Evolutionary conservation across 2,888 invertebrate genomes (phyloP).

Genomic region (Aproaerema taeniolella): DNA sequence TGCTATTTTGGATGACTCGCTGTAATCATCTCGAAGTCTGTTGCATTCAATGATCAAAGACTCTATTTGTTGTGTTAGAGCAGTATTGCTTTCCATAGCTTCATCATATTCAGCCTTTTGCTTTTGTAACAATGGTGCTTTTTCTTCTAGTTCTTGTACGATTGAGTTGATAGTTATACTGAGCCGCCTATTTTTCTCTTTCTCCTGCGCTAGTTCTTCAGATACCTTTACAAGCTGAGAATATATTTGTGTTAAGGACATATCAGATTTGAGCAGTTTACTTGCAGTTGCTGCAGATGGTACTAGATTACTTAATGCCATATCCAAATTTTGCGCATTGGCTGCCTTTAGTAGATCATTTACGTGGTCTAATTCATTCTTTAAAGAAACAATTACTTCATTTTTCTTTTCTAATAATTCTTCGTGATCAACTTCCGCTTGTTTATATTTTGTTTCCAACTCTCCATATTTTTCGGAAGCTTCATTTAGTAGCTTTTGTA

Average conservation of each 20-base stretch:
- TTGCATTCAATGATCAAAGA: slow-evolving; percentile 83
- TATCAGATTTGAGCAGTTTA: slow-evolving; percentile 89
- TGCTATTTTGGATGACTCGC: slow-evolving; percentile 84
- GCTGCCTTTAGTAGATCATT: slow-evolving; percentile 88
- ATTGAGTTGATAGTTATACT: slow-evolving; percentile 90
- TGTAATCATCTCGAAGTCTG: slow-evolving; percentile 80
- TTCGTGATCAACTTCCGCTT: slow-evolving; percentile 79
- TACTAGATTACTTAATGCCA: slow-evolving; percentile 86
- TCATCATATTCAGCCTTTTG: slow-evolving; percentile 89
- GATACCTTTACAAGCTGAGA: slow-evolving; percentile 87
- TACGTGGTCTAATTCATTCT: slow-evolving; percentile 88
- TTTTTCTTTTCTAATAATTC: slow-evolving; percentile 82
- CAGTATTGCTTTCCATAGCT: slow-evolving; percentile 83
- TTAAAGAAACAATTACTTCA: slow-evolving; percentile 82
- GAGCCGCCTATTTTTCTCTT: slow-evolving; percentile 88
- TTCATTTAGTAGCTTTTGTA: slow-evolving; percentile 84
- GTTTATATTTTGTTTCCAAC: slow-evolving; percentile 84
- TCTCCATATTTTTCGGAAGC: slow-evolving; percentile 89
- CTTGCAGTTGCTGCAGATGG: slow-evolving; percentile 94
- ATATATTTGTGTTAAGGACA: slow-evolving; percentile 95
- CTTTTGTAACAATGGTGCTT: slow-evolving; percentile 90
- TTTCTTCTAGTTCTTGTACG: slow-evolving; percentile 90
- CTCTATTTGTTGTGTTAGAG: slow-evolving; percentile 84
- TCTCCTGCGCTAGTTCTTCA: slow-evolving; percentile 85
- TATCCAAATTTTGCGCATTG: slow-evolving; percentile 83